Percentiles rank a stretch among this genome's conserved stretches.
Evolutionary conservation across 2,113 vertebrate genomes (phyloP).

Genomic region (Anthoscopus minutus): DNA sequence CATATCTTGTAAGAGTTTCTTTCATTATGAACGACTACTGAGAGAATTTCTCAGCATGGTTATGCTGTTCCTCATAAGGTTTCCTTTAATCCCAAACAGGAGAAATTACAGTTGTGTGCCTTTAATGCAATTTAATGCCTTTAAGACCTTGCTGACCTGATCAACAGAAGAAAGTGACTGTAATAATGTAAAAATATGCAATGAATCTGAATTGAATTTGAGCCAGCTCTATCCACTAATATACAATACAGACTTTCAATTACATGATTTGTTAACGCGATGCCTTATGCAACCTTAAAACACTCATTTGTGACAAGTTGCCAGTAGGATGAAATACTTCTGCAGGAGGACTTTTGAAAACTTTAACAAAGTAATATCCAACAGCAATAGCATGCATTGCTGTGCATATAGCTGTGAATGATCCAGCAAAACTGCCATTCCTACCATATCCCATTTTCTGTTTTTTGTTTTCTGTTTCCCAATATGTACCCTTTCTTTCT

Average conservation of each 20-base stretch:
- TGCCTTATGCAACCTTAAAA: not conserved
- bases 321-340: not conserved
- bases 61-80: not conserved
- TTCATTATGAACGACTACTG: not conserved
- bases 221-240: not conserved
- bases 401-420: not conserved
- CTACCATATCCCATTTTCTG: not conserved
- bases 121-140: not conserved
- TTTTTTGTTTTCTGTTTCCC: not conserved
- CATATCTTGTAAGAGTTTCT: no score
- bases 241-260: not conserved
- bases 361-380: not conserved
- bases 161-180: not conserved
- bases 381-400: not conserved
- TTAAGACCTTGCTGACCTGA: not conserved
- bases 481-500: not conserved
- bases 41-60: not conserved
- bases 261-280: not conserved
- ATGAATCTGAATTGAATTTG: conserved; percentile 12
- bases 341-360: not conserved
- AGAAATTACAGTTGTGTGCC: not conserved
- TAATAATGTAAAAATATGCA: not conserved
- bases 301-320: not conserved
- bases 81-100: not conserved
- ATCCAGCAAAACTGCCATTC: not conserved